Evolutionary conservation across 1,140 invertebrate genomes (phyloP).

Genomic region (Zaprionus inermis): DNA sequence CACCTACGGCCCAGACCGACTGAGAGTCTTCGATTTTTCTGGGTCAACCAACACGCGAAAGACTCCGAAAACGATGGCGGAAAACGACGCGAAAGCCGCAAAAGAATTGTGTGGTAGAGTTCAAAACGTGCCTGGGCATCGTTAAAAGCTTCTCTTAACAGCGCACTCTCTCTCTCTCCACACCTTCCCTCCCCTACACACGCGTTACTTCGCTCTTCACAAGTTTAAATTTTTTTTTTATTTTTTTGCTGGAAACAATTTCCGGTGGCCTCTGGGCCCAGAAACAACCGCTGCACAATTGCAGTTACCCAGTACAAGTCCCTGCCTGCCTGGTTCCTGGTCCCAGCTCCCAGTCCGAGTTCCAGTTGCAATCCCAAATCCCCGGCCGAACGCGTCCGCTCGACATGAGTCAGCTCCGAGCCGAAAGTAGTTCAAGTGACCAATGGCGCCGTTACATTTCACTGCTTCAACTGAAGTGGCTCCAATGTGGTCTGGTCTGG

Average conservation of each 20-base stretch:
- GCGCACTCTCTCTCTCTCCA: neutral
- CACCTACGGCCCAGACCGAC: slow-evolving; percentile 55
- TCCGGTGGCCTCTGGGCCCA: slow-evolving; percentile 61
- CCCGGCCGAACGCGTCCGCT: neutral
- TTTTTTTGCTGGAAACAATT: slow-evolving; percentile 58
- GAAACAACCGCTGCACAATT: slow-evolving; percentile 46
- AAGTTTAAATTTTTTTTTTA: neutral
- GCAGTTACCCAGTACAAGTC: slow-evolving; percentile 21
- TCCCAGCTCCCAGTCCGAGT: neutral
- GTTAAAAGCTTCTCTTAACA: slow-evolving; percentile 62
- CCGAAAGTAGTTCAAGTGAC: slow-evolving; percentile 75
- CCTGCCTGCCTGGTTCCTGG: too few species aligned
- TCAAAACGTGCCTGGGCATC: slow-evolving; percentile 74
- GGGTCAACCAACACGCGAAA: slow-evolving; percentile 67
- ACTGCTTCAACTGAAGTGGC: slow-evolving; percentile 62
- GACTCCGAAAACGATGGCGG: slow-evolving; percentile 29
- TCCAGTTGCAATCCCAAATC: slow-evolving; percentile 12
- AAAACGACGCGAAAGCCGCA: slow-evolving; percentile 16
- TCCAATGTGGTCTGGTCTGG: slow-evolving; percentile 6
- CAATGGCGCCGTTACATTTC: slow-evolving; percentile 76
- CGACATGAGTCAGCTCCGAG: slow-evolving; percentile 39
- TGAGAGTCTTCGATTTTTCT: slow-evolving; percentile 60
- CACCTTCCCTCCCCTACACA: slow-evolving; percentile 4
- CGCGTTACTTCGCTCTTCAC: neutral
- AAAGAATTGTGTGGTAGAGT: slow-evolving; percentile 62